phyloP scores from a whole-genome alignment of 2,113 vertebrate genomes.

The Euleptes europaea region DNA sequence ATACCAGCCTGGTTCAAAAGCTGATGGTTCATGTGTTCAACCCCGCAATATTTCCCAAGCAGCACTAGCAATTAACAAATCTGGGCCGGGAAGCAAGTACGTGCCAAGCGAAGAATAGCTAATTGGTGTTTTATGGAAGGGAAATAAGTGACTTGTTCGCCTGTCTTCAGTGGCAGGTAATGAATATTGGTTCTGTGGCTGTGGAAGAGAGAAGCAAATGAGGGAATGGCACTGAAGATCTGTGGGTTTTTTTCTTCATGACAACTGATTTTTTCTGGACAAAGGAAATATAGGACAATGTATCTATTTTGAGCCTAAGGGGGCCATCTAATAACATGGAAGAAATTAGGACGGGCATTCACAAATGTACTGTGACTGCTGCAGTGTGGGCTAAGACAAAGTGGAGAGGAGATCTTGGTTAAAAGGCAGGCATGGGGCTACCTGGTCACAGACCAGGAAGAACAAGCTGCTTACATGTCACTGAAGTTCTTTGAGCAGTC shows the following conservation, averaged over 20 bases:
- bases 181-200: background rate
- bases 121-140: background rate
- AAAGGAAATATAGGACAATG: background rate
- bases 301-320: background rate
- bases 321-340: background rate
- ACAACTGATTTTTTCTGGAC: background rate
- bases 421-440: too few species aligned
- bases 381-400: background rate
- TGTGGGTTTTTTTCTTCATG: too few species aligned
- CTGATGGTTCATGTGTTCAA: background rate
- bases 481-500: too few species aligned
- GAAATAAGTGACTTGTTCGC: background rate
- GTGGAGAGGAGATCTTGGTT: too few species aligned
- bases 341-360: background rate
- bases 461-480: too few species aligned
- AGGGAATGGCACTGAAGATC: too few species aligned
- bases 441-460: too few species aligned
- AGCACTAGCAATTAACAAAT: background rate
- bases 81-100: background rate
- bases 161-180: background rate
- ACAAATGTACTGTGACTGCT: background rate
- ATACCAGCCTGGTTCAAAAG: too few species aligned
- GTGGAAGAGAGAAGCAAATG: too few species aligned
- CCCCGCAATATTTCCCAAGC: background rate
- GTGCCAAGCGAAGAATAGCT: background rate